Evolutionary conservation across 2,113 vertebrate genomes (phyloP).

Genomic region (Proterorhinus semilunaris): DNA sequence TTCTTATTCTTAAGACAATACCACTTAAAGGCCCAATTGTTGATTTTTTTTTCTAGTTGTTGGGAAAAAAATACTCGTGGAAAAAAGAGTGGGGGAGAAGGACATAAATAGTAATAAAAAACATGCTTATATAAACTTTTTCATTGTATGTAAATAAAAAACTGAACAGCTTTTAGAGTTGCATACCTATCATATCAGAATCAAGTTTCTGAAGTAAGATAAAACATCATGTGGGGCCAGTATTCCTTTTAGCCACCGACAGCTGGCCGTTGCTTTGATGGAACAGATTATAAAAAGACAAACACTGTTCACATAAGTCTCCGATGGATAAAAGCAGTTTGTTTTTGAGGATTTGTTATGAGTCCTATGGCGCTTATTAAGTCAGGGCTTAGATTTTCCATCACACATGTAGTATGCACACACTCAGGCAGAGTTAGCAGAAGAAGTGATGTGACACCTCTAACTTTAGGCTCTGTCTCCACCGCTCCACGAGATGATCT

Average conservation of each 20-base stretch:
- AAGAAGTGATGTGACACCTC: constrained; percentile 56
- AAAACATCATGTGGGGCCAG: constrained; percentile 31
- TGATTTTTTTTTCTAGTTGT: too few relatives aligned
- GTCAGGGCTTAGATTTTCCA: constrained; percentile 60
- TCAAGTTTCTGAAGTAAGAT: constrained; percentile 21
- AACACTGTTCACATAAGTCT: constrained; percentile 21
- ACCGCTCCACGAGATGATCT: constrained; percentile 47
- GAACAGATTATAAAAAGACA: constrained; percentile 1
- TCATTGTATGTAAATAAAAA: too few relatives aligned
- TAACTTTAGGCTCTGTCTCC: constrained; percentile 59
- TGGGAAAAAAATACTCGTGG: too few relatives aligned
- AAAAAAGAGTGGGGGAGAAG: too few relatives aligned
- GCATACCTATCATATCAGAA: constrained; percentile 22
- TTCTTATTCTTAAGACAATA: too few relatives aligned
- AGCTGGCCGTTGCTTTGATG: constrained; percentile 1
- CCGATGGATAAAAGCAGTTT: constrained; percentile 26
- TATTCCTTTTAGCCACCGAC: constrained; percentile 1
- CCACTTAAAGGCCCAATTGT: too few relatives aligned
- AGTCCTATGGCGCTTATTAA: constrained; percentile 38
- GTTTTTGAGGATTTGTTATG: constrained; percentile 33
- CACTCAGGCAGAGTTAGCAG: constrained; percentile 33
- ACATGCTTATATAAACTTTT: too few relatives aligned
- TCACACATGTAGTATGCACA: constrained; percentile 24
- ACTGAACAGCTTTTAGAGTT: not conserved
- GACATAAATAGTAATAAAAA: too few relatives aligned